These are phyloP conservation scores for Zygothrica quintamaculata DNA, from an alignment of 2,888 invertebrate species.

Conservation along the genomic window DNA sequence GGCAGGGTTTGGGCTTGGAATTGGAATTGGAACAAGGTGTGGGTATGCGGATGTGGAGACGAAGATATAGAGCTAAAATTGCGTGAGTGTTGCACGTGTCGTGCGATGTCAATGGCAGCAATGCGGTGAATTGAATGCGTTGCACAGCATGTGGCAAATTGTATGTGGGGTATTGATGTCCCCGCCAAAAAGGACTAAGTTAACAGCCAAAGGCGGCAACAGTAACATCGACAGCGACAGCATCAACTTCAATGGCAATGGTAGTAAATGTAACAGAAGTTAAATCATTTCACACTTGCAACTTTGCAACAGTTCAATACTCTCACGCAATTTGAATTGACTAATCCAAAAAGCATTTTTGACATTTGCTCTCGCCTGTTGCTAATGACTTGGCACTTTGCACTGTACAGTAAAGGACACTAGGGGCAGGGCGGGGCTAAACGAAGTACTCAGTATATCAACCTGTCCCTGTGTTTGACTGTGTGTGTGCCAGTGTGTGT, in stretches of 20 bases:
- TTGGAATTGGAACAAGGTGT: no score
- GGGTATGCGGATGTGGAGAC: constrained; percentile 4
- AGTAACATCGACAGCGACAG: constrained; percentile 34
- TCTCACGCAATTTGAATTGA: constrained; percentile 72
- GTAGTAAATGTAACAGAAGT: no score
- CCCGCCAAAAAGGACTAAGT: constrained; percentile 23
- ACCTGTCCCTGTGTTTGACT: constrained; percentile 58
- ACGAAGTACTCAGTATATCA: constrained; percentile 27
- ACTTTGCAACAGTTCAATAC: constrained; percentile 56
- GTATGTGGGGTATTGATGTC: constrained; percentile 14
- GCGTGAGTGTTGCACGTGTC: constrained; percentile 77
- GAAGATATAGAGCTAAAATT: constrained; percentile 39
- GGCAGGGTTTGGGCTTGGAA: neutral
- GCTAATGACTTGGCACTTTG: constrained; percentile 79
- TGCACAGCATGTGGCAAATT: constrained; percentile 24
- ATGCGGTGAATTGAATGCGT: constrained; percentile 30
- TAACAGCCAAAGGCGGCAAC: constrained; percentile 35
- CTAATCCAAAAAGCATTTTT: constrained; percentile 78
- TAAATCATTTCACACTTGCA: constrained; percentile 63
- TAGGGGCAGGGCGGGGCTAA: constrained; percentile 1
- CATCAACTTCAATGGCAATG: no score
- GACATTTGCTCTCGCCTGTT: constrained; percentile 77
- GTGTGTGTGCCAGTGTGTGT: constrained; percentile 14
- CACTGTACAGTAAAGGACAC: constrained; percentile 43
- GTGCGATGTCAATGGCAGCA: constrained; percentile 61